Conservation (phyloP, 2,888 invertebrate species). For the Crocallis elinguaria region DNA sequence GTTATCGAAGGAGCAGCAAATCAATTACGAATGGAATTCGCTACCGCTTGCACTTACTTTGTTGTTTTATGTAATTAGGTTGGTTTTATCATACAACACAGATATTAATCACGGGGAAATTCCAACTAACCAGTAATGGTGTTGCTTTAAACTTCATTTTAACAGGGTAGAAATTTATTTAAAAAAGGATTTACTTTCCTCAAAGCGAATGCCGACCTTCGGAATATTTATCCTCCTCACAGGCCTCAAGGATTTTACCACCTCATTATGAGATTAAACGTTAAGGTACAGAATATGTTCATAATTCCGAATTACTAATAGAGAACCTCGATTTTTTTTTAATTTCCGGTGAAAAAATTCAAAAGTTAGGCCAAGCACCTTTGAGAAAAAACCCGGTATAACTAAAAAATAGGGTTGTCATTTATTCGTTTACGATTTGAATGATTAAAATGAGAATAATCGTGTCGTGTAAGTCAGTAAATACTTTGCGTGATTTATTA, state of each 20-base stretch:
- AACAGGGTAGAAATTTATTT: too few species aligned
- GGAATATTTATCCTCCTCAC: too few species aligned
- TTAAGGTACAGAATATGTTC: not conserved
- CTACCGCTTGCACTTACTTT: not conserved
- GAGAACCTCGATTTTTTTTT: too few species aligned
- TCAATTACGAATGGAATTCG: not conserved
- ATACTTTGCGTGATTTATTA: not conserved
- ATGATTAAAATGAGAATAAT: not conserved
- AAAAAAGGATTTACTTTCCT: too few species aligned
- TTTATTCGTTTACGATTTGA: not conserved
- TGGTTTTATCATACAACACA: not conserved
- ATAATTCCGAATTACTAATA: too few species aligned
- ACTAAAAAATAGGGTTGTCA: not conserved
- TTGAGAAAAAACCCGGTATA: not conserved
- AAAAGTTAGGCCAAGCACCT: not conserved
- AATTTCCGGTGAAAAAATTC: too few species aligned
- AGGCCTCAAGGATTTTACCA: too few species aligned
- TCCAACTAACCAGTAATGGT: not conserved
- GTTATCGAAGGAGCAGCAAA: not conserved
- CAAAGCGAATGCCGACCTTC: too few species aligned
- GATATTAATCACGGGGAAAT: not conserved
- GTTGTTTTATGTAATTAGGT: not conserved
- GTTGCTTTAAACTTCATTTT: not conserved
- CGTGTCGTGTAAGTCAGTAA: not conserved
- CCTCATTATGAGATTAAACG: not conserved